These are phyloP conservation scores for Onthophagus taurus DNA, from an alignment of 1,140 invertebrate genomes.

Conservation along the genomic window DNA sequence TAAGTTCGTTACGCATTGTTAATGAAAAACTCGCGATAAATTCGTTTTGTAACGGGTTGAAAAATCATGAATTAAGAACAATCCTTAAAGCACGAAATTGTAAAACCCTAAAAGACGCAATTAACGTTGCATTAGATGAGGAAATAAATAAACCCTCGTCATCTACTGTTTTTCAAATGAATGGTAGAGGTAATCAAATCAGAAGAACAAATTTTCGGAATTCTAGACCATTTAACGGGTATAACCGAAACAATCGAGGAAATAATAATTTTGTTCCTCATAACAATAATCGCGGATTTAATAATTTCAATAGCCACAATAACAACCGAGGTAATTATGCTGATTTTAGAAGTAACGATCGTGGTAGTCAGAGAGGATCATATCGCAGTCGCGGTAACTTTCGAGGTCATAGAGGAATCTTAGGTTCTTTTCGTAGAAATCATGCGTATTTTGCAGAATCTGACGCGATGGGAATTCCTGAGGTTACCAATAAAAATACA, in stretches of 20 bases:
- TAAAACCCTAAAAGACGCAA: conserved; percentile 12
- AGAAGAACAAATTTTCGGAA: background rate
- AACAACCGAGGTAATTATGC: background rate
- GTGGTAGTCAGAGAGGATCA: background rate
- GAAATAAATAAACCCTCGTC: conserved; percentile 9
- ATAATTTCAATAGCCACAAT: conserved; percentile 5
- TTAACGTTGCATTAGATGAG: conserved; percentile 15
- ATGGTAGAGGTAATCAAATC: background rate
- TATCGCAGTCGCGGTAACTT: background rate
- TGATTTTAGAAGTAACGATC: background rate
- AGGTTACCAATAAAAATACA: too few relatives aligned
- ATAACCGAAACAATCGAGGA: background rate
- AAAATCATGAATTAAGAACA: conserved; percentile 15
- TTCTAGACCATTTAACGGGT: background rate
- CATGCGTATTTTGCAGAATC: background rate
- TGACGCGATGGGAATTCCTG: too few relatives aligned
- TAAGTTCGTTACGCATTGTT: conserved; percentile 10
- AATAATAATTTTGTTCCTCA: background rate
- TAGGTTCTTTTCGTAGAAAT: background rate
- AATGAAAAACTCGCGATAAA: conserved; percentile 20
- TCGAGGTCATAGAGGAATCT: background rate
- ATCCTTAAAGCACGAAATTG: conserved; percentile 16
- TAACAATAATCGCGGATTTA: background rate
- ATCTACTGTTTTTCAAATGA: background rate
- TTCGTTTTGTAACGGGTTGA: conserved; percentile 17